Evolutionary conservation across 2,113 vertebrate species (phyloP), one percentile per base, ranked within the genome.

Genomic region (Bucco capensis): DNA sequence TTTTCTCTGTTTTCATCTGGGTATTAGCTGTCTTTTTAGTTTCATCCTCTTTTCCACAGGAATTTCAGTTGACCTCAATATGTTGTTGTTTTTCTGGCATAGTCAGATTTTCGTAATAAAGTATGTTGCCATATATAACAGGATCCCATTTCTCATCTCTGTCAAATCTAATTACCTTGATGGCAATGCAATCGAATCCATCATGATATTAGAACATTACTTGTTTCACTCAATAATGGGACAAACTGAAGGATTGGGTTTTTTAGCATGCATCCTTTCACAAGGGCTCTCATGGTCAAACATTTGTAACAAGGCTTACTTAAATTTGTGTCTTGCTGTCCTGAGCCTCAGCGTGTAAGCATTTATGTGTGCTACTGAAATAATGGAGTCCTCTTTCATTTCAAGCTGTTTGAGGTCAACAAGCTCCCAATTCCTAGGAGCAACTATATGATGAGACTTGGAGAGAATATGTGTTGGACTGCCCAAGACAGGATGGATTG

Each of bases 141-240:
- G 53, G 46, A 78, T 78, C 65, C 40, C 46, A 57, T 91, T 93
- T 94, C 65, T 94, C 53, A 46, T 86, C 53, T 88, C 76, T 90
- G 86, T 69, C 91, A 92, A 49, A 57, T n/a, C 37, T 46, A 93
- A 88, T 94, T 91, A 65, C 57, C 90, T 72, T 57, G 79, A 83
- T 70, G 47, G 38, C 79, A 88, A 28, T 16, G 65, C 54, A 35
- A 79, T 86, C 46, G 71, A 90, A 92, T 82, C 66, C 49, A 47
- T 70, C 21, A 78, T 75, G 70, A 65, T 94, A 57, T 69, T 69
- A 54, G 49, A 72, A 54, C 40, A 3, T 7, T 23, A 24, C 13
- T 61, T 91, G 9, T 77, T 88, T 81, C 33, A 25, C 37, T 72
- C 44, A 6, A 31, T 35, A 23, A 65, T 30, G 19, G 51, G 44